phyloP scores from a whole-genome alignment of 2,113 vertebrate species.

The Glaucidium brasilianum region DNA sequence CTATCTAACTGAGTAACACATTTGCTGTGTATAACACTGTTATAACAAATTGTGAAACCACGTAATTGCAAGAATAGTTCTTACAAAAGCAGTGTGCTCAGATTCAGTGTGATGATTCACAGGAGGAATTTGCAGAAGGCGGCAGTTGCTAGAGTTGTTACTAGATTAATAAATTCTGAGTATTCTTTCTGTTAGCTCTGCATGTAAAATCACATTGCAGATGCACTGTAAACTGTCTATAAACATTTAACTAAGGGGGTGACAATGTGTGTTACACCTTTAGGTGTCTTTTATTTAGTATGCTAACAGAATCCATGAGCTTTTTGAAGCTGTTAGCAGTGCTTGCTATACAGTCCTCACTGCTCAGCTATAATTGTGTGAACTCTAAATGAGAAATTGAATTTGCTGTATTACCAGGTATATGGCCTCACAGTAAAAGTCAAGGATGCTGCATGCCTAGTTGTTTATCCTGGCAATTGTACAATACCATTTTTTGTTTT shows the following conservation, averaged over 20 bases:
- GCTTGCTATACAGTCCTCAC: background rate
- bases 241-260: background rate
- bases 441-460: background rate
- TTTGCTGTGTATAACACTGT: background rate
- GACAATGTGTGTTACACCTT: background rate
- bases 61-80: background rate
- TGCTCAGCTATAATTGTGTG: background rate
- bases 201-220: background rate
- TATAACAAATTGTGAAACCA: background rate
- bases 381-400: background rate
- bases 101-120: background rate
- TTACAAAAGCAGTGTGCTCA: background rate
- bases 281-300: background rate
- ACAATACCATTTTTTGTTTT: background rate
- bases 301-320: background rate
- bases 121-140: background rate
- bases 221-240: background rate
- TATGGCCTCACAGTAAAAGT: background rate
- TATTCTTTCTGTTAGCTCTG: background rate
- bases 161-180: background rate
- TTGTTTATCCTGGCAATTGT: background rate
- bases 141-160: background rate
- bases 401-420: background rate
- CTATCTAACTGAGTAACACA: rapidly evolving
- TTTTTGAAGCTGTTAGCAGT: background rate